phyloP scores from a whole-genome alignment of 2,113 vertebrate species.

The Carollia perspicillata region DNA sequence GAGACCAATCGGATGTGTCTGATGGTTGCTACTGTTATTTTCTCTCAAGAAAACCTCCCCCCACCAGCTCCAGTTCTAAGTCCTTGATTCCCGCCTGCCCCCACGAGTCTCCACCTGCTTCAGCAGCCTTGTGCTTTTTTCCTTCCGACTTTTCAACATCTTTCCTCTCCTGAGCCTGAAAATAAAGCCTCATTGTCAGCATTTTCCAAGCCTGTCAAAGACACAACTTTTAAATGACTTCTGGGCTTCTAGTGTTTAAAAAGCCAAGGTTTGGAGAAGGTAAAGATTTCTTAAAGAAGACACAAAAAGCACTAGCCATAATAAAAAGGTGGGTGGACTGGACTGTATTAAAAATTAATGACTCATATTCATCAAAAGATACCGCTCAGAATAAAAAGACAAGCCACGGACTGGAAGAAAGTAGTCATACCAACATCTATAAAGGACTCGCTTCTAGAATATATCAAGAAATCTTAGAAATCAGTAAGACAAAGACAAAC shows the following conservation, averaged over 20 bases:
- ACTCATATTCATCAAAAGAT: neutral
- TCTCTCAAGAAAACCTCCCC: neutral
- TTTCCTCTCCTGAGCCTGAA: neutral
- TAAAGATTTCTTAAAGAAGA: constrained; percentile 1
- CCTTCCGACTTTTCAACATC: neutral
- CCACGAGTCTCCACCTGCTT: neutral
- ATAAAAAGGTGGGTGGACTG: neutral
- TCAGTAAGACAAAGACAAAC: neutral
- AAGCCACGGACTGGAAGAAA: neutral
- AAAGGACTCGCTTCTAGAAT: neutral
- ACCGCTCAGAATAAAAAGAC: constrained; percentile 8
- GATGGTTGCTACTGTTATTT: neutral
- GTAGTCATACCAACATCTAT: neutral
- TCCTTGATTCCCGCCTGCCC: neutral
- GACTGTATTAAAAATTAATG: constrained; percentile 10
- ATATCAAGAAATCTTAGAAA: neutral
- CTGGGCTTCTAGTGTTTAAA: neutral
- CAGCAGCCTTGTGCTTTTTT: neutral
- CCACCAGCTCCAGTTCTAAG: neutral
- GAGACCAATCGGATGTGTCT: neutral
- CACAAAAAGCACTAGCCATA: neutral
- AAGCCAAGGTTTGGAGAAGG: neutral
- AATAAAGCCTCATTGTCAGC: neutral
- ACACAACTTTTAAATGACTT: neutral
- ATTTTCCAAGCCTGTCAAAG: neutral